Evolutionary conservation across 2,113 vertebrate species (phyloP), one percentile per base, ranked within the genome.

Genomic region (Murina feae): DNA sequence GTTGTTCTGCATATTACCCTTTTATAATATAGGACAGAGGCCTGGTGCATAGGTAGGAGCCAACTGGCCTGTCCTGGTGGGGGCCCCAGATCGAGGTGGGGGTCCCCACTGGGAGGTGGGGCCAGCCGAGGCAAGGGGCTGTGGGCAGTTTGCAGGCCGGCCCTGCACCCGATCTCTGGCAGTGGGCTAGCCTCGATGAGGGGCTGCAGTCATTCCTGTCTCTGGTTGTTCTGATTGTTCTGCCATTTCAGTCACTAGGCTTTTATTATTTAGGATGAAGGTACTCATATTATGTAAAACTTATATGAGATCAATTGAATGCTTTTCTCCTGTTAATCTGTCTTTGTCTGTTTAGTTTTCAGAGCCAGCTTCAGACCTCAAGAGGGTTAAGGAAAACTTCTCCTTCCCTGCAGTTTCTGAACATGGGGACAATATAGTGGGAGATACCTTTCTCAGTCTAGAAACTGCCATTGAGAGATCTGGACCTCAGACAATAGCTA

Each of bases 161-260:
- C 51, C 51, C 51, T 17, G 16, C 16, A 53, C 51, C 16, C 51
- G 5, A 53, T 53, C 17, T 0, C 53, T 55, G 53, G 55, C 21
- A 3, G 21, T 2, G 9, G 58, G 23, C 58, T 3, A 4, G 23
- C 58, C 4, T 0, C 4, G 58, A 10, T 4, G 4, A 25, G 23
- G 58, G 58, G 58, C 4, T 60, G 58, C 28, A 4, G 58, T 60
- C 4, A 9, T 60, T 60, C 58, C 28, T 60, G 9, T 60, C 23
- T 60, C 23, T 60, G 58, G 58, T 60, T 25, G 23, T 60, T 60
- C 23, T 60, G 58, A 23, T 60, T 23, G 28, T 60, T 60, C 23
- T 4, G 10, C 12, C 23, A 60, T 60, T 60, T 60, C 10, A 0
- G 58, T 60, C 4, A 1, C 23, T 60, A 10, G 23, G 23, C 58